Evolutionary conservation across 2,113 vertebrate genomes (phyloP).

Genomic region (Ardeotis arabs): DNA sequence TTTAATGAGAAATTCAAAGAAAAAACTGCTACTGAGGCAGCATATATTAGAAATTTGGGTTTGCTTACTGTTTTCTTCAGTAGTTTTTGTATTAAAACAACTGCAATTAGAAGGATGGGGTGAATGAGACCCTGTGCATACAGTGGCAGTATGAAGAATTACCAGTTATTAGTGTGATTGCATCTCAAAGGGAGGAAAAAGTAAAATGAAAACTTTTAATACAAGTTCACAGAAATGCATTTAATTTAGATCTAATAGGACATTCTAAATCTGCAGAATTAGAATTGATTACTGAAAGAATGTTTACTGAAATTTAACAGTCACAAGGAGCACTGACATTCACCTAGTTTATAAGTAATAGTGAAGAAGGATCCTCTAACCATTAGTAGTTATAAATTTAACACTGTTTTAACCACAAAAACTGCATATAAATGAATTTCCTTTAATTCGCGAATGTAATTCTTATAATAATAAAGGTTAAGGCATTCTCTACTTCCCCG

Average conservation of each 20-base stretch:
- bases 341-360: not conserved
- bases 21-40: conserved; percentile 48
- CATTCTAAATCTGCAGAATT: not conserved
- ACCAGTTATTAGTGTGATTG: not conserved
- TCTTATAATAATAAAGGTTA: not conserved
- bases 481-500: not conserved
- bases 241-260: conserved; percentile 41
- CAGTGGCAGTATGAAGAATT: not conserved
- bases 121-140: not conserved
- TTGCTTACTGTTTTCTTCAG: conserved; percentile 53
- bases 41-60: conserved; percentile 55
- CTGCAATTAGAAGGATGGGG: conserved; percentile 1
- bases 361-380: not conserved
- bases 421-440: not conserved
- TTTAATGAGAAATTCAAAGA: conserved; percentile 71
- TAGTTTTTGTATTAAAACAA: conserved; percentile 50
- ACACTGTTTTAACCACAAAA: not conserved
- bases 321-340: not conserved
- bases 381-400: not conserved
- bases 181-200: not conserved
- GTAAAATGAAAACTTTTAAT: conserved; percentile 16
- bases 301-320: not conserved
- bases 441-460: not conserved
- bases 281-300: not conserved
- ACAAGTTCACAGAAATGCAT: not conserved